Percentiles rank a stretch among this genome's conserved stretches.
Conservation (phyloP, 2,888 invertebrate species). For the Chymomyza procnemis region DNA sequence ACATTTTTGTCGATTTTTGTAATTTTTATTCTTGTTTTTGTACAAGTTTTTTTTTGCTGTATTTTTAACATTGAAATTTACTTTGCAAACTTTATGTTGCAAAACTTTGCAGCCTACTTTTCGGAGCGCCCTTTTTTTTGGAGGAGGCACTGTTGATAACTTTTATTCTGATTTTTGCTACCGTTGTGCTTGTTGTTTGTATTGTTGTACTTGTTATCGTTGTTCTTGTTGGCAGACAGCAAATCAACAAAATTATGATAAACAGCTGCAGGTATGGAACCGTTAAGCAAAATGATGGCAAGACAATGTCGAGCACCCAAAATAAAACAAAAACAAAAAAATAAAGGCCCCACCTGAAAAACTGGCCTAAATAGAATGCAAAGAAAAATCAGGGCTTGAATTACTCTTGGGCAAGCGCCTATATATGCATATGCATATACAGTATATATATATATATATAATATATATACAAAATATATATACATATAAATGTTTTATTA, state of each 20-base stretch:
- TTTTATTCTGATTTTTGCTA: neutral
- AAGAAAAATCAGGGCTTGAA: slow-evolving; percentile 36
- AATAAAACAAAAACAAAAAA: slow-evolving; percentile 18
- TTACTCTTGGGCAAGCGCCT: slow-evolving; percentile 44
- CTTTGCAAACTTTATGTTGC: slow-evolving; percentile 54
- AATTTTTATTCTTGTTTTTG: slow-evolving; percentile 9
- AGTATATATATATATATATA: too few relatives aligned
- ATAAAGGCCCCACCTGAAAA: slow-evolving; percentile 42
- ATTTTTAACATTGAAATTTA: slow-evolving; percentile 58
- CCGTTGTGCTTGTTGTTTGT: neutral
- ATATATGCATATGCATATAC: too few relatives aligned
- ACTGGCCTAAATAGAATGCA: slow-evolving; percentile 24
- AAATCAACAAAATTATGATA: slow-evolving; percentile 74
- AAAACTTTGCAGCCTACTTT: slow-evolving; percentile 42
- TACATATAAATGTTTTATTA: slow-evolving; percentile 3
- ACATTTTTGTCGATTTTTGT: neutral
- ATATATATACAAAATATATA: too few relatives aligned
- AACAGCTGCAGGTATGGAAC: slow-evolving; percentile 69
- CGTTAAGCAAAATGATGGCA: slow-evolving; percentile 44
- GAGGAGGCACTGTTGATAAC: neutral
- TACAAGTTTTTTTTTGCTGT: slow-evolving; percentile 32
- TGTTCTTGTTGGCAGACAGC: slow-evolving; percentile 52
- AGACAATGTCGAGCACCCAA: slow-evolving; percentile 8
- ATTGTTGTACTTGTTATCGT: slow-evolving; percentile 24
- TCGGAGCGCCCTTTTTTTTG: slow-evolving; percentile 42